Percentiles rank a stretch among this genome's conserved stretches.
These are phyloP conservation scores for Oconnorella tubifera DNA, from an alignment of 2,888 invertebrate species.

Conservation along the genomic window DNA sequence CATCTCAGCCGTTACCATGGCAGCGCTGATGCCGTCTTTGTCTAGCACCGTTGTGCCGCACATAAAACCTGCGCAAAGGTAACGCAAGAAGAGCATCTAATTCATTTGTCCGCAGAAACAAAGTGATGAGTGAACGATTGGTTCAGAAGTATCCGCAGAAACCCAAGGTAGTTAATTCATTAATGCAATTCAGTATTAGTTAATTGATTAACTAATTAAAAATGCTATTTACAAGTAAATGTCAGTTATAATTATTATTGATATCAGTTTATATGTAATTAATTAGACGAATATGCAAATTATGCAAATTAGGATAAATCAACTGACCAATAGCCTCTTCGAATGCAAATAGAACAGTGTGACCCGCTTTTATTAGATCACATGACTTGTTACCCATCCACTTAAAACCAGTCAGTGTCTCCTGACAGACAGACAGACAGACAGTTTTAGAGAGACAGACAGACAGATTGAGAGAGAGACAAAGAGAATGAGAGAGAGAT, in stretches of 20 bases:
- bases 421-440: constrained; percentile 57
- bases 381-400: constrained; percentile 93
- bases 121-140: no score
- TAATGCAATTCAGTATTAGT: no score
- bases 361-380: constrained; percentile 69
- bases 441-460: no score
- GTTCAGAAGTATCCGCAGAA: background rate
- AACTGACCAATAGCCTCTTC: constrained; percentile 86
- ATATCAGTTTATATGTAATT: no score
- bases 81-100: no score
- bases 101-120: background rate
- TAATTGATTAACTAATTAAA: background rate
- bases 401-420: constrained; percentile 97
- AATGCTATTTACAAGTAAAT: no score
- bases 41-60: constrained; percentile 82
- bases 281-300: no score
- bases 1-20: constrained; percentile 74
- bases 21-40: constrained; percentile 93
- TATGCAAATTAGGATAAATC: background rate
- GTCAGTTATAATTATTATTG: no score
- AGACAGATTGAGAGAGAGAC: constrained; percentile 11
- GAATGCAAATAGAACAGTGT: constrained; percentile 83
- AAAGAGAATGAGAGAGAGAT: constrained; percentile 4
- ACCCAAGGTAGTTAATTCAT: no score
- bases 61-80: constrained; percentile 71